Conservation (phyloP, 1,140 invertebrate species). For the Drosophila lacertosa region DNA sequence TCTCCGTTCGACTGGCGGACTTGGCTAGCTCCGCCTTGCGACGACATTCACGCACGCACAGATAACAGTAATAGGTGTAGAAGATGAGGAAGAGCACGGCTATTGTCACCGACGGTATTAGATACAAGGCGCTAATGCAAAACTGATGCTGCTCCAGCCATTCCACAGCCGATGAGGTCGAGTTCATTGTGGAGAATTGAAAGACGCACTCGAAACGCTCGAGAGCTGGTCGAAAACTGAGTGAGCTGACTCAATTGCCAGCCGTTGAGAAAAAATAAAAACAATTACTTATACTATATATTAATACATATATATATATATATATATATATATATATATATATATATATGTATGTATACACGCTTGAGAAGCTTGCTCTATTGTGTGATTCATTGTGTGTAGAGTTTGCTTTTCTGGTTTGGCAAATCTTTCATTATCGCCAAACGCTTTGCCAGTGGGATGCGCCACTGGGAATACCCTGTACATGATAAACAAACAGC, state of each 20-base stretch:
- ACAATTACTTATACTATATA: too few species aligned
- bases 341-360: not conserved
- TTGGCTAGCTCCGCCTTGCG: not conserved
- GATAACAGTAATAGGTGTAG: conserved; percentile 26
- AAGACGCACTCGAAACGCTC: conserved; percentile 6
- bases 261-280: not conserved
- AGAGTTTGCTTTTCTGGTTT: conserved; percentile 20
- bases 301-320: not conserved
- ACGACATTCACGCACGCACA: conserved; percentile 18
- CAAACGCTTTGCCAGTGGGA: conserved; percentile 18
- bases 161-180: not conserved
- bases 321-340: not conserved
- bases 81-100: conserved; percentile 11
- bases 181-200: conserved; percentile 23
- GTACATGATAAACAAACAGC: conserved; percentile 42
- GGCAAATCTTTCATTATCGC: conserved; percentile 42
- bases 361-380: conserved; percentile 1
- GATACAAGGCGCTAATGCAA: conserved; percentile 18
- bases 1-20: not conserved
- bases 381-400: conserved; percentile 20
- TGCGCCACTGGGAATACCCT: conserved; percentile 45
- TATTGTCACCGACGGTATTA: conserved; percentile 7
- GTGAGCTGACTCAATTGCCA: not conserved
- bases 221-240: conserved; percentile 12
- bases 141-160: not conserved